Conservation (phyloP, 2,797 vertebrate genomes). For the Choloepus didactylus region DNA sequence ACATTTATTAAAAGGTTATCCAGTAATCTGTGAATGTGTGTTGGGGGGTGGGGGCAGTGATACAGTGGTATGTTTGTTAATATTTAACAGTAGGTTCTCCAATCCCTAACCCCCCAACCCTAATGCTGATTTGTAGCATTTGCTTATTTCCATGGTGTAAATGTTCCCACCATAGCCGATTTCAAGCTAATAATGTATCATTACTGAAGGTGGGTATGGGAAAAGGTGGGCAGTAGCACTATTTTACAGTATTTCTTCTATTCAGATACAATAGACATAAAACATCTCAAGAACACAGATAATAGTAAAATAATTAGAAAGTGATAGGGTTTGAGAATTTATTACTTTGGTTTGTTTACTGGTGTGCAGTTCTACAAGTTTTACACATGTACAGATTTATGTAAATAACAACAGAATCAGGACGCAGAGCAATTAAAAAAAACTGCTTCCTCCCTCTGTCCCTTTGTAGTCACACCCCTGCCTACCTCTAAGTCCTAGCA, state of each 20-base stretch:
- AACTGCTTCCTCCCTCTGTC: background rate
- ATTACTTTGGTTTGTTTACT: background rate
- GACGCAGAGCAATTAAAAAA: background rate
- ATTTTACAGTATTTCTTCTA: background rate
- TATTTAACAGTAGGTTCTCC: background rate
- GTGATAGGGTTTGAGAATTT: background rate
- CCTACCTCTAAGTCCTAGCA: background rate
- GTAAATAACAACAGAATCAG: background rate
- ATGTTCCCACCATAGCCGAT: background rate
- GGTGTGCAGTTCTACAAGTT: background rate
- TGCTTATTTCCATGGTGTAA: background rate
- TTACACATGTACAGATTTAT: background rate
- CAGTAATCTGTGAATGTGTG: background rate
- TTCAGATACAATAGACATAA: background rate
- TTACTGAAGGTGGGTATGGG: background rate
- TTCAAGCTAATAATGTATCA: background rate
- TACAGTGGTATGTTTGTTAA: background rate
- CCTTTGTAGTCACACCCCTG: background rate
- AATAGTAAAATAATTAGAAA: background rate
- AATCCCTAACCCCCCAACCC: background rate
- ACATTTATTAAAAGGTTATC: background rate
- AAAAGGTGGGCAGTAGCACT: background rate
- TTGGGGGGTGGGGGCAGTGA: background rate
- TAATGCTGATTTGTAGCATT: background rate
- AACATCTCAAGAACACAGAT: background rate